Conservation (phyloP, 2,888 invertebrate genomes). For the Eulithis prunata region DNA sequence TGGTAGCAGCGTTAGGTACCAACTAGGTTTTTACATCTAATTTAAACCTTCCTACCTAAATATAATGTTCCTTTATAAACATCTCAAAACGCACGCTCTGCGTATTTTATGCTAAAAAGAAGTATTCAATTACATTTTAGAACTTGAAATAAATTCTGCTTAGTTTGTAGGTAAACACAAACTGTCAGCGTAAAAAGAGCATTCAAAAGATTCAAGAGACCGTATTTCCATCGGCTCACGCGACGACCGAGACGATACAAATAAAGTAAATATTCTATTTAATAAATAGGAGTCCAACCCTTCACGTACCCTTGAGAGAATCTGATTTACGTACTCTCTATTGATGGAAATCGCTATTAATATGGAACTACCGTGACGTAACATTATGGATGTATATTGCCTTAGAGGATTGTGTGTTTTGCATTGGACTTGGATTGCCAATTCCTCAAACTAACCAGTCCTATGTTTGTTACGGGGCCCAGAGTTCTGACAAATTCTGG, state of each 20-base stretch:
- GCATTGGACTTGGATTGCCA: too few relatives aligned
- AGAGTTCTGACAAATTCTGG: too few relatives aligned
- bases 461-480: too few relatives aligned
- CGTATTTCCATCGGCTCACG: slow-evolving; percentile 6
- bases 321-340: slow-evolving; percentile 16
- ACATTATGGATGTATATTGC: slow-evolving; percentile 19
- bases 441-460: too few relatives aligned
- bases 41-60: too few relatives aligned
- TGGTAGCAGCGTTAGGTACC: too few relatives aligned
- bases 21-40: too few relatives aligned
- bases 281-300: slow-evolving; percentile 24
- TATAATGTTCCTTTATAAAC: too few relatives aligned
- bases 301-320: slow-evolving; percentile 25
- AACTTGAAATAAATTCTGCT: slow-evolving; percentile 4
- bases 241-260: slow-evolving; percentile 7
- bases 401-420: background rate
- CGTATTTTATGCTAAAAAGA: background rate
- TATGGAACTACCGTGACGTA: slow-evolving; percentile 14
- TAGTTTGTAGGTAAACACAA: background rate
- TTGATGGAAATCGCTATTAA: slow-evolving; percentile 17
- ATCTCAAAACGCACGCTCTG: background rate
- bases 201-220: slow-evolving; percentile 15
- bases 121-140: background rate
- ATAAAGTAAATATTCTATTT: slow-evolving; percentile 18
- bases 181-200: slow-evolving; percentile 8